These are phyloP conservation scores for Homarus gammarus DNA, from an alignment of 2,888 invertebrate genomes.

Conservation along the genomic window DNA sequence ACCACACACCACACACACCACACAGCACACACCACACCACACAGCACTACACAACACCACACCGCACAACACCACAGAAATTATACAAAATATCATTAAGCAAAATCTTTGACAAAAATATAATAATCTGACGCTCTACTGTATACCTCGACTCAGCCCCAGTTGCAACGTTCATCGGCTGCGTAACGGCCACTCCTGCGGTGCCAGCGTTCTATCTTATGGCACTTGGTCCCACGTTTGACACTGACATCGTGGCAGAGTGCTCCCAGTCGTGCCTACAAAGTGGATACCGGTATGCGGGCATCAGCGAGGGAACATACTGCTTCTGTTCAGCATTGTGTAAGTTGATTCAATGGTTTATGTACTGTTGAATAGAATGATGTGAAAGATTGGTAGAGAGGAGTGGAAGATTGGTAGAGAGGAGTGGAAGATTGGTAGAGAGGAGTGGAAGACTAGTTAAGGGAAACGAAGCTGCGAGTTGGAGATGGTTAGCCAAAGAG, in stretches of 20 bases:
- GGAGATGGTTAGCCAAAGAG: too few relatives aligned
- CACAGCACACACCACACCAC: too few relatives aligned
- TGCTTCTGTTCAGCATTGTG: conserved; percentile 28
- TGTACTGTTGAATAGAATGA: too few relatives aligned
- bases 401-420: too few relatives aligned
- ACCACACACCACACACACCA: too few relatives aligned
- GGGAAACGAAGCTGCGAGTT: too few relatives aligned
- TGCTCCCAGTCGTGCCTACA: background rate
- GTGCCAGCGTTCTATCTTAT: background rate
- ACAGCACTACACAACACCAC: too few relatives aligned
- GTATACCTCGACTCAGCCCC: background rate
- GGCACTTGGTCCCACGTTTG: background rate
- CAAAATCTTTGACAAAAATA: background rate
- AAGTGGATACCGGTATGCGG: background rate
- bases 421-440: too few relatives aligned
- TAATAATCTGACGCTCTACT: background rate
- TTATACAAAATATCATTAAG: background rate
- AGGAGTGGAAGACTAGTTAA: too few relatives aligned
- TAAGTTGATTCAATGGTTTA: too few relatives aligned
- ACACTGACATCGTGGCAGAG: background rate
- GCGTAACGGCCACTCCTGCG: background rate
- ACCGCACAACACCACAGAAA: background rate
- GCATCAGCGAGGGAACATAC: background rate
- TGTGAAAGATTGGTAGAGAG: too few relatives aligned
- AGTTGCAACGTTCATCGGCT: background rate